These are phyloP conservation scores for Mormyrus hasselquistii DNA, from an alignment of 2,797 vertebrate genomes.

Conservation along the genomic window DNA sequence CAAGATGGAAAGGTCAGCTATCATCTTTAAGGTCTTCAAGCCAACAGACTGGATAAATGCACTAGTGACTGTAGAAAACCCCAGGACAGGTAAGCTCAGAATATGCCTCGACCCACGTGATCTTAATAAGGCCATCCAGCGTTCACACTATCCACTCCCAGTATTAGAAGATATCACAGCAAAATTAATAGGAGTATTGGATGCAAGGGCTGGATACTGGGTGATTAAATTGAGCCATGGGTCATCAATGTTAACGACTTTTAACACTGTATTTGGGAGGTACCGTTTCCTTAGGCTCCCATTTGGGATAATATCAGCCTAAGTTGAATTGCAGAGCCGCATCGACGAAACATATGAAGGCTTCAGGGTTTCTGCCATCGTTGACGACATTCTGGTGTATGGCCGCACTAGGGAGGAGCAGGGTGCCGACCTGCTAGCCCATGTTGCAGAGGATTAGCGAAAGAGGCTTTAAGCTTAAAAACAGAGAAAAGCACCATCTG, in stretches of 20 bases:
- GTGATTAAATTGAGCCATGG: not conserved
- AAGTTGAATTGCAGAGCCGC: not conserved
- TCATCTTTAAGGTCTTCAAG: not conserved
- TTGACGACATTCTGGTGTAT: not conserved
- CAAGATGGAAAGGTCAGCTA: not conserved
- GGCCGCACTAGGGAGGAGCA: not conserved
- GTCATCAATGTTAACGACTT: not conserved
- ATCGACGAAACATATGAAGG: not conserved
- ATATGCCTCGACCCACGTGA: not conserved
- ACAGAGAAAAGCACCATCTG: not conserved
- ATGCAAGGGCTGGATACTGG: slow-evolving; percentile 4
- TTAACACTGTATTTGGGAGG: not conserved
- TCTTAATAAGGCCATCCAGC: not conserved
- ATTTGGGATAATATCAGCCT: not conserved
- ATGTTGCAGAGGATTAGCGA: not conserved
- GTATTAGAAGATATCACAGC: not conserved
- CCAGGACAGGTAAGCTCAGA: not conserved
- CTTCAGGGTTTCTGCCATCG: not conserved
- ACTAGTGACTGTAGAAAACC: not conserved
- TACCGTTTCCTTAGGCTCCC: not conserved
- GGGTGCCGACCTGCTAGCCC: not conserved
- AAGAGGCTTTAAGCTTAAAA: not conserved
- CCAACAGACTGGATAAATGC: not conserved
- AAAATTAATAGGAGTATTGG: not conserved
- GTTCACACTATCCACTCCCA: not conserved